phyloP scores from a whole-genome alignment of 2,113 vertebrate genomes.

The Oreochromis spilurus region DNA sequence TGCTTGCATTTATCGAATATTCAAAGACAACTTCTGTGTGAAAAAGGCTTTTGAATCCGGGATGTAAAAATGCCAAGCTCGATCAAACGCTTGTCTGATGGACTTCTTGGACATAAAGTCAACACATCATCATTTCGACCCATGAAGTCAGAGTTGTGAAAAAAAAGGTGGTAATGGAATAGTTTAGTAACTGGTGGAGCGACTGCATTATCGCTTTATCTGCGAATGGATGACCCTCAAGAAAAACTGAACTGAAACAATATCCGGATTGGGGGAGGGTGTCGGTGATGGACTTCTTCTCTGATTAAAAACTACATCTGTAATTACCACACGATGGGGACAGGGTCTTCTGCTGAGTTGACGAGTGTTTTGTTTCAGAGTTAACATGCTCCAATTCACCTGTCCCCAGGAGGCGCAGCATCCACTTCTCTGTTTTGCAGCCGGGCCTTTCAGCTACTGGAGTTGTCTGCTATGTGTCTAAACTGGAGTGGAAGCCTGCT shows the following conservation, averaged over 20 bases:
- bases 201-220: background rate
- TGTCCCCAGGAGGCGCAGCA: slow-evolving; percentile 51
- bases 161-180: background rate
- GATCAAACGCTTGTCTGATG: background rate
- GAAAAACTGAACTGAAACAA: background rate
- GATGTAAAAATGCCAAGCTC: background rate
- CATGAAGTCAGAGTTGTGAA: background rate
- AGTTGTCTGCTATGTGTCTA: slow-evolving; percentile 40
- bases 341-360: slow-evolving; percentile 44
- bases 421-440: slow-evolving; percentile 38
- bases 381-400: slow-evolving; percentile 72
- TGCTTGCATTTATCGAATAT: background rate
- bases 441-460: slow-evolving; percentile 28
- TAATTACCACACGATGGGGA: slow-evolving; percentile 50
- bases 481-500: slow-evolving; percentile 33
- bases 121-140: background rate
- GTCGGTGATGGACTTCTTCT: background rate
- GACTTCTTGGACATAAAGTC: background rate
- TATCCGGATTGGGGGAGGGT: background rate
- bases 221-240: background rate
- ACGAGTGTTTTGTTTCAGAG: slow-evolving; percentile 58
- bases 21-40: background rate
- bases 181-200: background rate
- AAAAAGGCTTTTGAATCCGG: background rate
- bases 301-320: slow-evolving; percentile 54